Conservation (phyloP, 2,888 invertebrate genomes). For the Selenia dentaria region DNA sequence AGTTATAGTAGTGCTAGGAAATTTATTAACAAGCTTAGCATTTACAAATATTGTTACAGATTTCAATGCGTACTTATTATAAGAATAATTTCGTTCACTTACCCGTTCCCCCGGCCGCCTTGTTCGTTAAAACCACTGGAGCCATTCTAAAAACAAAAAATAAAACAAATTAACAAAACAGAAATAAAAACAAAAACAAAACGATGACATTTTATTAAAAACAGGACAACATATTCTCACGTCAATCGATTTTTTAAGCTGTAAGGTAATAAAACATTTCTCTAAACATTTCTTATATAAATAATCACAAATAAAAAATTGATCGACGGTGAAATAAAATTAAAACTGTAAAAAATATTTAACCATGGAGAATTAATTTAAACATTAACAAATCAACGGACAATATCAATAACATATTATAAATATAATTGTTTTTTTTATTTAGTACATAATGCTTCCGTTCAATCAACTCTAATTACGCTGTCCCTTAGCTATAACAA, state of each 20-base stretch:
- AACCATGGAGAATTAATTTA: slow-evolving; percentile 48
- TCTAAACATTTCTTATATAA: too few species aligned
- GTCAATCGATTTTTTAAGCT: slow-evolving; percentile 23
- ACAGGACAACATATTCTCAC: slow-evolving; percentile 36
- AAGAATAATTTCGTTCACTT: slow-evolving; percentile 64
- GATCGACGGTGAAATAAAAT: slow-evolving; percentile 14
- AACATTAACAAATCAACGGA: not conserved
- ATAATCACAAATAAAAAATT: slow-evolving; percentile 30
- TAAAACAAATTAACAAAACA: slow-evolving; percentile 71
- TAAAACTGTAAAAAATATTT: not conserved
- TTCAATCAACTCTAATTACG: slow-evolving; percentile 23
- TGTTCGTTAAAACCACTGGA: slow-evolving; percentile 91
- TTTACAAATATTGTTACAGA: too few species aligned
- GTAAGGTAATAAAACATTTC: not conserved
- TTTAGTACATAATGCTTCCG: too few species aligned
- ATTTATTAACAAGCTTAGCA: too few species aligned
- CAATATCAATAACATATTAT: too few species aligned
- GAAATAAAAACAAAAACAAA: slow-evolving; percentile 58
- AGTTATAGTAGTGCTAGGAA: too few species aligned
- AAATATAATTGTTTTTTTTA: too few species aligned
- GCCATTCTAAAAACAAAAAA: slow-evolving; percentile 95
- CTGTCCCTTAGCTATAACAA: slow-evolving; percentile 24
- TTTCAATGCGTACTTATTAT: too few species aligned
- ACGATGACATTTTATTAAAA: slow-evolving; percentile 61
- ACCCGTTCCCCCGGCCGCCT: slow-evolving; percentile 93